Evolutionary conservation across 2,797 vertebrate genomes (phyloP), one percentile per base, ranked within the genome.

Genomic region (Intellagama lesueurii): DNA sequence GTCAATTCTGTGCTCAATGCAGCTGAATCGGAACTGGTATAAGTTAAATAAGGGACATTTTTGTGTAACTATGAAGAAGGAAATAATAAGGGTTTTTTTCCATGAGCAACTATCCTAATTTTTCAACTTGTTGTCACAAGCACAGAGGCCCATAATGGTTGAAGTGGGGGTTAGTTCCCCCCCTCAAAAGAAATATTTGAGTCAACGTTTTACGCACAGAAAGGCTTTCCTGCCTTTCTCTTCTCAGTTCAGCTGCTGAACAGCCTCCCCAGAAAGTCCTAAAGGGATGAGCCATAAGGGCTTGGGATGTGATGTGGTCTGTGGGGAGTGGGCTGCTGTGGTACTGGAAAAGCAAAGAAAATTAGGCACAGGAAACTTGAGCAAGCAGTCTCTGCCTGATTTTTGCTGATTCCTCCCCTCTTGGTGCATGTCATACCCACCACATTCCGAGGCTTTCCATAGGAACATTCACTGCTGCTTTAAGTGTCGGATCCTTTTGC

Each of bases 61-160:
- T 73, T 87, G n/a, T 83, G n/a, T 78, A 52, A 81, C 88, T 83
- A 40, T 79, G 30, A 8, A 77, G 84, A 56, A 90, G 73, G 28
- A 17, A 16, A 75, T 7, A 87, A 84, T 80, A 1, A 91, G 85
- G 89, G 40, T 2, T 82, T 77, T 35, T 91, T 47, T 83, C 9
- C 70, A 68, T 90, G 81, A 89, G 89, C 87, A 47, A 64, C 78
- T 82, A 76, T 66, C 86, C 69, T 5, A 7, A 84, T 40, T 91
- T 93, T 87, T 40, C 81, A 4, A 79, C 14, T 91, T 49, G 79
- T 0, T 56, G 30, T 92, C 87, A 87, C 75, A 89, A 56, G 90
- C 0, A 81, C 7, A 82, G 86, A 80, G 89, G 30, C 76, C 79
- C 60, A 1, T 7, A 35, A 83, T 16, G n/a, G 11, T 19, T 26